A percentile compares a stretch with the other conserved stretches of the same genome.
Evolutionary conservation across 2,888 invertebrate species (phyloP).

Genomic region (Colostygia pectinataria): DNA sequence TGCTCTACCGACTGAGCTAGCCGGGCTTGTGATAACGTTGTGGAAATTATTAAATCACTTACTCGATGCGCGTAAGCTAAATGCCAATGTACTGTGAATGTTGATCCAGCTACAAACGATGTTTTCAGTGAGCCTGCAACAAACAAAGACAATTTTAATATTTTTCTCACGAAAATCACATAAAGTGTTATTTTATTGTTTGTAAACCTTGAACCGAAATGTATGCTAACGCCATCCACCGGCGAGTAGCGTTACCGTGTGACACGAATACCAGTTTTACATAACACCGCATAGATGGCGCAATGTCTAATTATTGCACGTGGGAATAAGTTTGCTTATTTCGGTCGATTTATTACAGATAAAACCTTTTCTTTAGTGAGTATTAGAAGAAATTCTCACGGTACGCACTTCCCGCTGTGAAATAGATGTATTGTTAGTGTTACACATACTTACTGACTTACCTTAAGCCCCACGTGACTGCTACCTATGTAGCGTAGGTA

Average conservation of each 20-base stretch:
- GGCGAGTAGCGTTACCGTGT: conserved; percentile 32
- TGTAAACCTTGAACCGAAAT: conserved; percentile 7
- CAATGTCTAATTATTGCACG: conserved; percentile 39
- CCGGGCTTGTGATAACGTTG: conserved; percentile 48
- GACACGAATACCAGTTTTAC: conserved; percentile 38
- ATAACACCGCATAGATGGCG: conserved; percentile 52
- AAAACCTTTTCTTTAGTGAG: conserved; percentile 33
- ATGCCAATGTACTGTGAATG: conserved; percentile 96
- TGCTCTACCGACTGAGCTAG: conserved; percentile 84
- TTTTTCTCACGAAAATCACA: neutral
- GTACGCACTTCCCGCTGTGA: conserved; percentile 30
- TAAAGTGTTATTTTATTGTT: neutral
- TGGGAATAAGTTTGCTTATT: conserved; percentile 41
- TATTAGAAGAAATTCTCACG: conserved; percentile 38
- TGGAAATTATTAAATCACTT: conserved; percentile 52
- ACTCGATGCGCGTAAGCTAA: conserved; percentile 94
- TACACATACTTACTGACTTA: neutral
- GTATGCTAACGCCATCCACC: conserved; percentile 47
- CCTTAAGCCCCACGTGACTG: too few species aligned
- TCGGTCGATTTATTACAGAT: conserved; percentile 36
- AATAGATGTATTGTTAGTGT: conserved; percentile 21
- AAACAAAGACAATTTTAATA: conserved; percentile 29
- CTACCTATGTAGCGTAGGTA: too few species aligned
- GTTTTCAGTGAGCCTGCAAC: conserved; percentile 90
- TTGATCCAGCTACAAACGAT: conserved; percentile 90